These are phyloP conservation scores for Falco naumanni DNA, from an alignment of 2,797 vertebrate species.

Conservation along the genomic window DNA sequence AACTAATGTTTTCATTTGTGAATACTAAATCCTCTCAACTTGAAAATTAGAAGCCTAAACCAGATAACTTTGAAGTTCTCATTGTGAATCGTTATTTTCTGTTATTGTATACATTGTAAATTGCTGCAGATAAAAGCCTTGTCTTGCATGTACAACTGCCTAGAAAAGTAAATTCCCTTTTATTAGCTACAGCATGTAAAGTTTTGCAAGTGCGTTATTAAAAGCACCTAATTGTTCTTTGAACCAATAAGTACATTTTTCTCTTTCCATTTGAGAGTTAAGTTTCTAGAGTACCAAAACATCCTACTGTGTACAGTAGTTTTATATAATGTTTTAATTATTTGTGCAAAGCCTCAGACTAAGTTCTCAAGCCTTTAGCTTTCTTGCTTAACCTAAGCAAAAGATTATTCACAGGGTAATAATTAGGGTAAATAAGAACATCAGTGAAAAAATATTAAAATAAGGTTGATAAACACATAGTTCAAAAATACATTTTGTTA, in stretches of 20 bases:
- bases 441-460: background rate
- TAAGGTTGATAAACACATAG: background rate
- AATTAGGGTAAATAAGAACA: background rate
- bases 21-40: background rate
- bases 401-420: background rate
- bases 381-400: background rate
- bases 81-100: background rate
- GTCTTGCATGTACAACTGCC: background rate
- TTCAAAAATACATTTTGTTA: background rate
- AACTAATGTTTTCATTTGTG: background rate
- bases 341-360: background rate
- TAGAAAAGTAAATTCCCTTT: conserved; percentile 35
- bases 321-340: background rate
- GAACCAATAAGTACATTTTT: background rate
- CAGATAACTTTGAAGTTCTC: background rate
- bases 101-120: background rate
- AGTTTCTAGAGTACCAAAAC: background rate
- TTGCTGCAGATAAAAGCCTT: conserved; percentile 28
- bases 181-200: conserved; percentile 41
- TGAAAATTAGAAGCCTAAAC: conserved; percentile 7
- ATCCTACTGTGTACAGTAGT: background rate
- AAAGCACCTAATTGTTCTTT: conserved; percentile 11
- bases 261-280: background rate
- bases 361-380: background rate
- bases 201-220: conserved; percentile 6